Conservation (phyloP, 1,140 invertebrate species). For the Agrilus planipennis region DNA sequence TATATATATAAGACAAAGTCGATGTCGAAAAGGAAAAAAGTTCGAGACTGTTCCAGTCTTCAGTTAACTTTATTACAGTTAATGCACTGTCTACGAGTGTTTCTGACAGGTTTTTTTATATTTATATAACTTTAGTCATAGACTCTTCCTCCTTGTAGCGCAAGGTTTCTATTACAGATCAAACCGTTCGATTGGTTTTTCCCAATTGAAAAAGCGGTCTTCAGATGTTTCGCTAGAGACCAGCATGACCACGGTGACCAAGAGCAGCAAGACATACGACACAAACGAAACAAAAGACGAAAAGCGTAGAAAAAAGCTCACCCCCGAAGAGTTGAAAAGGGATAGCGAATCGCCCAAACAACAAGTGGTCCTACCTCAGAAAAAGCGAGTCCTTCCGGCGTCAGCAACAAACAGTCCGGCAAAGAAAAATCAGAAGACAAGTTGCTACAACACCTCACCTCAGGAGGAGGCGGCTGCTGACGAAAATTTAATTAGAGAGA, state of each 20-base stretch:
- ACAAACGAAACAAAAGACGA: slow-evolving; percentile 22
- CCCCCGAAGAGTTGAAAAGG: slow-evolving; percentile 20
- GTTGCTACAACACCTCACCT: slow-evolving; percentile 14
- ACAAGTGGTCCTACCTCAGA: slow-evolving; percentile 42
- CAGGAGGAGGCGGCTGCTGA: slow-evolving; percentile 52
- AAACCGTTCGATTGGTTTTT: slow-evolving; percentile 27
- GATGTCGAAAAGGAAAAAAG: too few species aligned
- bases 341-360: slow-evolving; percentile 33
- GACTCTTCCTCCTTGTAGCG: too few species aligned
- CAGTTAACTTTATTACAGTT: too few species aligned
- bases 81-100: too few species aligned
- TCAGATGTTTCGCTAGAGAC: slow-evolving; percentile 28
- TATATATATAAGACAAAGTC: too few species aligned
- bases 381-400: slow-evolving; percentile 44
- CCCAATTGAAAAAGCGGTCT: slow-evolving; percentile 46
- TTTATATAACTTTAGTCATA: too few species aligned
- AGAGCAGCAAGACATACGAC: slow-evolving; percentile 33
- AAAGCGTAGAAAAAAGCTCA: slow-evolving; percentile 39
- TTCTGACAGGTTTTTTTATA: too few species aligned
- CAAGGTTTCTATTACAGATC: slow-evolving; percentile 29
- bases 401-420: slow-evolving; percentile 37
- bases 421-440: slow-evolving; percentile 36
- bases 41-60: too few species aligned
- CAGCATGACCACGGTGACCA: slow-evolving; percentile 28
- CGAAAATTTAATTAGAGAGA: slow-evolving; percentile 70